Conservation (phyloP, 2,797 vertebrate species). For the Rhadinocentrus ornatus region DNA sequence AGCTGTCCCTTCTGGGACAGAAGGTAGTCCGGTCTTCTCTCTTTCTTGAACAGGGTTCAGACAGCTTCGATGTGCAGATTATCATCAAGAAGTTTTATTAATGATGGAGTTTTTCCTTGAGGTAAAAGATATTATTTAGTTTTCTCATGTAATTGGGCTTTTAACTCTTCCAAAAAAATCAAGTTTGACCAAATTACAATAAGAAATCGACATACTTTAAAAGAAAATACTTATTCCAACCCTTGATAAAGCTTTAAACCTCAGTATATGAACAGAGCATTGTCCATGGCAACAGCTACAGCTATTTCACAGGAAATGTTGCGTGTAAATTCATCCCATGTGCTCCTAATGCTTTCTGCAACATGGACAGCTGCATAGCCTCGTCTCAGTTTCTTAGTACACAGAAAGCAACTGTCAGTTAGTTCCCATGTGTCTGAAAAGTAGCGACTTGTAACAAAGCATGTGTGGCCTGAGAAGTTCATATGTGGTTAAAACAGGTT, state of each 20-base stretch:
- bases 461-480: not conserved
- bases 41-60: not conserved
- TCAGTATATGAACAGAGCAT: not conserved
- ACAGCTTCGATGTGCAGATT: not conserved
- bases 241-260: not conserved
- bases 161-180: not conserved
- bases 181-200: not conserved
- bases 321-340: not conserved
- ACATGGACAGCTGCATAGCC: not conserved
- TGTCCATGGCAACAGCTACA: not conserved
- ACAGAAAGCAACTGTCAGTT: not conserved
- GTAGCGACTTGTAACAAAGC: not conserved
- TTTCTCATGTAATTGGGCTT: not conserved
- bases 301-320: not conserved
- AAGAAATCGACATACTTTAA: not conserved
- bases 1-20: conserved; percentile 25
- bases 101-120: not conserved
- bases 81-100: not conserved
- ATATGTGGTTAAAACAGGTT: not conserved
- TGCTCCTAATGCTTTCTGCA: not conserved
- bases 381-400: not conserved
- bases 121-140: not conserved
- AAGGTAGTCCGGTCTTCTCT: not conserved
- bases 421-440: not conserved
- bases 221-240: not conserved